Percentiles rank a stretch among this genome's conserved stretches.
Conservation (phyloP, 1,140 invertebrate species). For the Eciton burchellii region DNA sequence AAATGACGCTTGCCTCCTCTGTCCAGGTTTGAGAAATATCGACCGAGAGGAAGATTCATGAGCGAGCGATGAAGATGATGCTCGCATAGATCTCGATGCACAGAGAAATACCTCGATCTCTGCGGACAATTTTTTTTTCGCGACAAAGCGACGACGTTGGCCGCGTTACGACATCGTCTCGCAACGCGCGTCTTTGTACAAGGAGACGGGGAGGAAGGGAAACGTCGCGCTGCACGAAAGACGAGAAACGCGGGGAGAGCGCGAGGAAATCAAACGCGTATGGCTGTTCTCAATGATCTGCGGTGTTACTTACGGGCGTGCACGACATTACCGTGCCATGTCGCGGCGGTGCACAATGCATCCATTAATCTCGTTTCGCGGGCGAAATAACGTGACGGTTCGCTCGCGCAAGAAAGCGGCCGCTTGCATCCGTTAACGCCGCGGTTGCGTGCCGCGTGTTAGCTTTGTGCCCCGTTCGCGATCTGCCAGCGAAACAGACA, state of each 20-base stretch:
- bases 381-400: constrained; percentile 47
- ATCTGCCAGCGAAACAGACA: not conserved
- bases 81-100: not conserved
- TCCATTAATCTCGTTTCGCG: constrained; percentile 55
- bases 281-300: constrained; percentile 56
- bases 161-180: constrained; percentile 11
- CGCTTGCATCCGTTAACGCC: constrained; percentile 40
- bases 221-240: not conserved
- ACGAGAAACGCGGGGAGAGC: constrained; percentile 12
- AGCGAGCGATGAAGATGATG: no score
- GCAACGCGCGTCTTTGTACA: constrained; percentile 26
- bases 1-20: not conserved
- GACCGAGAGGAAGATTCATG: no score
- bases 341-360: constrained; percentile 44
- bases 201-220: not conserved
- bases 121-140: constrained; percentile 16
- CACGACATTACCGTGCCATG: constrained; percentile 56
- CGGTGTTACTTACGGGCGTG: constrained; percentile 45
- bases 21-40: not conserved
- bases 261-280: constrained; percentile 26
- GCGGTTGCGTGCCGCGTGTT: constrained; percentile 33
- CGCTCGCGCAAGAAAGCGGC: constrained; percentile 47
- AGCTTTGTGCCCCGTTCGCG: constrained; percentile 18
- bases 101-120: constrained; percentile 4
- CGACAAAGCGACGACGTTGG: not conserved